Evolutionary conservation across 2,797 vertebrate species (phyloP).

Genomic region (Ambastaia sidthimunki): DNA sequence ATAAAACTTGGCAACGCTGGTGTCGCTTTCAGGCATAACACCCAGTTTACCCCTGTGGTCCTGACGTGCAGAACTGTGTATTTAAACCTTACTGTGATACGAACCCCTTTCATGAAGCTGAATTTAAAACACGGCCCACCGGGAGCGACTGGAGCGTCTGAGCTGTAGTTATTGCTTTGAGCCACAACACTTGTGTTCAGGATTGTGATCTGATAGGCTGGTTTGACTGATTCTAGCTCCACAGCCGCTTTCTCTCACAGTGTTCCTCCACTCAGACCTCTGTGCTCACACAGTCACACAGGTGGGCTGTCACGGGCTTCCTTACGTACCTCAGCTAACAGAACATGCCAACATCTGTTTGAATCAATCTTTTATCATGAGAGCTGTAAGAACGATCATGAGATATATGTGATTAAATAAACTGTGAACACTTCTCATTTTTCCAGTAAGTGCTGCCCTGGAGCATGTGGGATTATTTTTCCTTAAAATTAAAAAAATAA

Average conservation of each 20-base stretch:
- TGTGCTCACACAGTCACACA: constrained; percentile 60
- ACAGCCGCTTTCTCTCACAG: neutral
- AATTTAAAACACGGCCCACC: constrained; percentile 13
- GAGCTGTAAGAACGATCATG: neutral
- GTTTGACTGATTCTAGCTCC: constrained; percentile 41
- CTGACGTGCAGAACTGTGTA: neutral
- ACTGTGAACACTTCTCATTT: neutral
- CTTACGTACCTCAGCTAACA: neutral
- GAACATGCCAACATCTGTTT: neutral
- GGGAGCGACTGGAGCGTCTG: neutral
- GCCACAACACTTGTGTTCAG: neutral
- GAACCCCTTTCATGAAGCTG: neutral
- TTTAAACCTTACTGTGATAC: neutral
- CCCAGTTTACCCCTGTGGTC: neutral
- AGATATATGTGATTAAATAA: neutral
- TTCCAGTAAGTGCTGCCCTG: no score
- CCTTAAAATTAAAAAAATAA: no score
- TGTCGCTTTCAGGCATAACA: neutral
- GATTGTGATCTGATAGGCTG: constrained; percentile 1
- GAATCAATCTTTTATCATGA: neutral
- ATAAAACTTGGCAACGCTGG: neutral
- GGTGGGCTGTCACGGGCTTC: constrained; percentile 72
- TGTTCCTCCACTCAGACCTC: constrained; percentile 13
- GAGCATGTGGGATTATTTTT: no score
- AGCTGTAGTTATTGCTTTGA: constrained; percentile 15